A percentile compares a stretch with the other conserved stretches of the same genome.
phyloP scores from a whole-genome alignment of 2,797 vertebrate species.

The Selene dorsalis region DNA sequence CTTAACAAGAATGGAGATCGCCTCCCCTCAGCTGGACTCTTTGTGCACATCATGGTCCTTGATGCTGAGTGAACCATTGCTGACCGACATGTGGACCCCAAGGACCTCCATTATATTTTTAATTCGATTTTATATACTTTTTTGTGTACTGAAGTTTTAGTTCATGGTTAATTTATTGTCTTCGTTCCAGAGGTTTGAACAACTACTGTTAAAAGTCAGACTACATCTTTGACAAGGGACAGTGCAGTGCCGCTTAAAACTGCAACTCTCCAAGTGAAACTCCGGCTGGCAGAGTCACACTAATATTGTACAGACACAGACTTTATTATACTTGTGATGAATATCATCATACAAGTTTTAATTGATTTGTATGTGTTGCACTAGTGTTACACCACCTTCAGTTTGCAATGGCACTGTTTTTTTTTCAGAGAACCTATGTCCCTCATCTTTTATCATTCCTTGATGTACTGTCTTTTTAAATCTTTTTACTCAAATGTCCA shows the following conservation, averaged over 20 bases:
- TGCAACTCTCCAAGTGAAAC: constrained; percentile 3
- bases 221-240: constrained; percentile 4
- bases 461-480: constrained; percentile 37
- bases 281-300: not conserved
- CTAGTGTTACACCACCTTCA: constrained; percentile 27
- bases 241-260: constrained; percentile 7
- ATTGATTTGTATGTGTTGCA: constrained; percentile 25
- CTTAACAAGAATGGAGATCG: constrained; percentile 88
- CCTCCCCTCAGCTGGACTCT: constrained; percentile 90
- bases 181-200: constrained; percentile 36
- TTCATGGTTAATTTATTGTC: constrained; percentile 59
- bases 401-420: constrained; percentile 6
- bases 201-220: constrained; percentile 4
- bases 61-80: constrained; percentile 74
- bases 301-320: constrained; percentile 22
- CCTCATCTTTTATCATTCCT: constrained; percentile 26
- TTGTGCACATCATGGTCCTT: constrained; percentile 87
- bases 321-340: constrained; percentile 11
- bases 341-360: constrained; percentile 16
- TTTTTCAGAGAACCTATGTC: constrained; percentile 14
- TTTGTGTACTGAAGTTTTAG: constrained; percentile 37
- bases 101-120: constrained; percentile 10
- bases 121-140: constrained; percentile 12
- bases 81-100: not conserved
- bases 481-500: constrained; percentile 38